These are phyloP conservation scores for Triplophysa bombifrons DNA, from an alignment of 2,797 vertebrate species.

Conservation along the genomic window DNA sequence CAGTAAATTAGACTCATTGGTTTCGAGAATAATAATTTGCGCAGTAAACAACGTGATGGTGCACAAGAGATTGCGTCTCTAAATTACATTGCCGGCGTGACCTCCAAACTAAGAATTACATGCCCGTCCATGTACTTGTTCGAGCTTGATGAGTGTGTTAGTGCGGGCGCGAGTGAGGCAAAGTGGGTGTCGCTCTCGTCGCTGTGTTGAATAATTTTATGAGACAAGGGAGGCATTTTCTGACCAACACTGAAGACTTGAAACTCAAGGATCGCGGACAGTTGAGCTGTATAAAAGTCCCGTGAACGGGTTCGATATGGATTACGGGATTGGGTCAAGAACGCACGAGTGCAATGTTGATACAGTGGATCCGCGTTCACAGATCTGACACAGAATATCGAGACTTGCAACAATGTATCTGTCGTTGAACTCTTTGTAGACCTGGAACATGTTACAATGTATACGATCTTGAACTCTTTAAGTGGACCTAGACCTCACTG, in stretches of 20 bases:
- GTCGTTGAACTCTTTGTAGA: not conserved
- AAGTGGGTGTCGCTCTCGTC: constrained; percentile 61
- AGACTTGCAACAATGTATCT: constrained; percentile 1
- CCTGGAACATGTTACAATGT: not conserved
- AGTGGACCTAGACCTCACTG: constrained; percentile 8
- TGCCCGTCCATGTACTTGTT: constrained; percentile 32
- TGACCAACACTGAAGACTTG: constrained; percentile 13
- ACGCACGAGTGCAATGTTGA: constrained; percentile 25
- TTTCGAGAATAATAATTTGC: not conserved
- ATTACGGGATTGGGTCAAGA: constrained; percentile 14
- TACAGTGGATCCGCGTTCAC: constrained; percentile 34
- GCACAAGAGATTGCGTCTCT: not conserved
- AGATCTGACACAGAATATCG: constrained; percentile 6
- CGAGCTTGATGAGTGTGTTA: constrained; percentile 42
- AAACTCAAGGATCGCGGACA: constrained; percentile 7
- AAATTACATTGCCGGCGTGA: constrained; percentile 42
- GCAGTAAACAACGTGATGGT: not conserved
- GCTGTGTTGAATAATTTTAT: constrained; percentile 48
- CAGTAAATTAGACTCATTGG: not conserved
- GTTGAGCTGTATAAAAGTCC: constrained; percentile 19
- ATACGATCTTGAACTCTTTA: constrained; percentile 11
- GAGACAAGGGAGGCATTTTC: constrained; percentile 42
- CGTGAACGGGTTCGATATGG: constrained; percentile 28
- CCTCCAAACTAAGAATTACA: constrained; percentile 51
- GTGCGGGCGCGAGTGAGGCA: constrained; percentile 22